Base-by-base conservation (phyloP, 2,888 invertebrate species). In the Gibbula magus region DNA sequence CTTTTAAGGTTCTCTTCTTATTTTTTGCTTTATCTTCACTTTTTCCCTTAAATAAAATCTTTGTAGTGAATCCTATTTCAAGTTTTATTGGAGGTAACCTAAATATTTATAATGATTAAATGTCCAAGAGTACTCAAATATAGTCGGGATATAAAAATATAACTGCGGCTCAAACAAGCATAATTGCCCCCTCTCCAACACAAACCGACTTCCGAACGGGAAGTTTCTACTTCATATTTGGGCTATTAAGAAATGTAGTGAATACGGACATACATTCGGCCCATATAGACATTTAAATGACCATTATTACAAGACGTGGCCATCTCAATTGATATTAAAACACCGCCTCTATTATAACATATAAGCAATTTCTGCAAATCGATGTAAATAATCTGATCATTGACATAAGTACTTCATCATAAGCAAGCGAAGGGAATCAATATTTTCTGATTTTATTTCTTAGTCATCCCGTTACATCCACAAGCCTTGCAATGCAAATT, bases 81-180 rank as follows among this genome's bases (percentile, higher is more conserved):
- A 25, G 29, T 29, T 16, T 61, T 25, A 61, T 61, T 16, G n/a
- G 61, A 29, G 10, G 61, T 25, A 61, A 61, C 61, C 16, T 25
- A 61, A 61, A 61, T 61, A 61, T 61, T 61, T 61, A 61, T 61
- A 29, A 61, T 61, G 61, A 61, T 61, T 61, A 61, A 61, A 61
- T n/a, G 61, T 61, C 29, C 61, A 29, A 61, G 61, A 61, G 22
- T 13, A 29, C 25, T 25, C 29, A 2, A 25, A 61, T 61, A 61
- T 61, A 16, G 61, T 29, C 29, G 2, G 61, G 61, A 29, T 61
- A 61, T 61, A 61, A 61, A 61, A 61, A 29, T 61, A 61, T 61
- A 61, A 56, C 22, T 61, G 61, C 18, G 61, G 61, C 29, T 25
- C 29, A 29, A 61, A 61, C 61, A 61, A 29, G 25, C 61, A 25